Conservation (phyloP, 2,113 vertebrate genomes). For the Falcunculus frontatus region DNA sequence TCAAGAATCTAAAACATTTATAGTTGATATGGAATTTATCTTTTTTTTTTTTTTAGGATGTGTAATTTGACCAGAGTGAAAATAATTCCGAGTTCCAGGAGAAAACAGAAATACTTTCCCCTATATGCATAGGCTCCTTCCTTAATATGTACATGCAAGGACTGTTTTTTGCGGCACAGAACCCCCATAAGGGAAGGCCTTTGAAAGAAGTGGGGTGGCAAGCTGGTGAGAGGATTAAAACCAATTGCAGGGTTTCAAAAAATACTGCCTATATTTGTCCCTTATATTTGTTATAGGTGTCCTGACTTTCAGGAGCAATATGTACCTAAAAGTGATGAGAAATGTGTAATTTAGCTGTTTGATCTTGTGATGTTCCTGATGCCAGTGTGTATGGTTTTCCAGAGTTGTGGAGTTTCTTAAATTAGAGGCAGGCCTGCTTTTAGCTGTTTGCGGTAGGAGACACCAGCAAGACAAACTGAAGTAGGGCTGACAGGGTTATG, state of each 20-base stretch:
- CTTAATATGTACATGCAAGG: rapidly evolving
- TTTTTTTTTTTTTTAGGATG: not conserved
- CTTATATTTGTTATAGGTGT: not conserved
- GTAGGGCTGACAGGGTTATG: not conserved
- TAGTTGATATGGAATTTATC: not conserved
- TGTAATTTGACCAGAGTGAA: not conserved
- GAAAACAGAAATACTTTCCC: not conserved
- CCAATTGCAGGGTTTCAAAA: not conserved
- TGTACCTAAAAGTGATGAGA: not conserved
- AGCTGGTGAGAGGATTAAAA: not conserved
- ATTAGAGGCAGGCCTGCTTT: not conserved
- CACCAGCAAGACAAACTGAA: not conserved
- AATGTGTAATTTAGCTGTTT: not conserved
- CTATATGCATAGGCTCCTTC: not conserved
- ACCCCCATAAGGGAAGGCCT: not conserved
- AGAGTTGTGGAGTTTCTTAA: not conserved
- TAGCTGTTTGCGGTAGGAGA: not conserved
- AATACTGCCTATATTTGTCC: not conserved
- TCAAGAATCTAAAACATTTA: not conserved
- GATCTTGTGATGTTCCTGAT: not conserved
- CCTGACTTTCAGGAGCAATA: not conserved
- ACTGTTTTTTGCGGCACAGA: not conserved
- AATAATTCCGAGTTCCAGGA: not conserved
- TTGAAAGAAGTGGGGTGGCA: not conserved
- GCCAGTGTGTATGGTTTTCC: not conserved